Evolutionary conservation across 2,888 invertebrate genomes (phyloP), one percentile per base, ranked within the genome.

Genomic region (Octonoba sinensis): DNA sequence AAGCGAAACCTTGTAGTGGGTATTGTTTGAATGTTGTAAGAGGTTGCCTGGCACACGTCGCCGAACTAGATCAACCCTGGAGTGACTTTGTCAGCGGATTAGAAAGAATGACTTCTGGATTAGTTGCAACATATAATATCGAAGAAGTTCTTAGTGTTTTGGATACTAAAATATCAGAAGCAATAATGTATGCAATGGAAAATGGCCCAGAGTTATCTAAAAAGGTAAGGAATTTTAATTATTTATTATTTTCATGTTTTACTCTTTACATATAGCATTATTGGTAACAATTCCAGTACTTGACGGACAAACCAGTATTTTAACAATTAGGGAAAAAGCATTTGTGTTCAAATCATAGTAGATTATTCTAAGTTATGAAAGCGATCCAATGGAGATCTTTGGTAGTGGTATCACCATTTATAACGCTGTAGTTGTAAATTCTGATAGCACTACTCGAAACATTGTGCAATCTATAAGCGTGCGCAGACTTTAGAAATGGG

Each of bases 131-230:
- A 3, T 89, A 90, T 85, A 95, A 95, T 85, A 92, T 93, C 75
- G 95, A 95, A 88, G 91, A 91, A 51, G 93, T 94, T 69, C 92
- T 96, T 84, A 91, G 93, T 86, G 93, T 93, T 71, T 90, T 97
- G 86, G 94, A 95, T 88, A 92, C 92, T 47, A 93, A 93, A 87
- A 93, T 97, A 85, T 95, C 96, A 3, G 94, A 95, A 86, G 96
- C 96, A 76, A 95, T 97, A 88, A 96, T 97, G 96, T 92, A 93
- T 87, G 95, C 95, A 85, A 93, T 96, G 90, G 94, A 94, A 88
- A 94, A 94, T 88, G 93, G 93, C 49, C 92, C 92, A 54, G 91
- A 92, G 78, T 91, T 97, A 83, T 94, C 95, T 87, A 93, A 92
- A 87, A 95, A 94, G 93, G 97, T 96, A 88, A 91, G 11, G 1